A percentile compares a stretch with the other conserved stretches of the same genome.
These are phyloP conservation scores for Pelobates cultripes DNA, from an alignment of 2,797 vertebrate species.

Conservation along the genomic window DNA sequence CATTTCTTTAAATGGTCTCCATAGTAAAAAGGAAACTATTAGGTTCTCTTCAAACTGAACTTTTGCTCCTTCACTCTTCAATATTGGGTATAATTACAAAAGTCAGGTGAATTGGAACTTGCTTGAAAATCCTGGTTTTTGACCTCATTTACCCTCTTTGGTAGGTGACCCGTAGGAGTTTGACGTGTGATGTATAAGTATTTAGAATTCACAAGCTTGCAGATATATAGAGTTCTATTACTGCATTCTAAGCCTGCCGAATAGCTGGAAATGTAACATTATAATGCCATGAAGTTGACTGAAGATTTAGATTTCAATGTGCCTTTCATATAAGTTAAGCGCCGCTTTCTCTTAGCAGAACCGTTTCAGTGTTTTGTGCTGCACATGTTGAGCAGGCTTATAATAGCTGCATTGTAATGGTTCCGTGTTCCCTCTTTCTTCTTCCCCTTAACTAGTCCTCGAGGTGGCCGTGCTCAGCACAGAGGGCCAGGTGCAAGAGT, in stretches of 20 bases:
- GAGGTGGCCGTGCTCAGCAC: conserved; percentile 97
- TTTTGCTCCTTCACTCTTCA: too few species aligned
- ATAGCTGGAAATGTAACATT: conserved; percentile 40
- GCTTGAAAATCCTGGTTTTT: background rate
- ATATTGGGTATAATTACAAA: too few species aligned
- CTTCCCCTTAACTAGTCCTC: conserved; percentile 76
- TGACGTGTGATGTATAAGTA: conserved; percentile 8
- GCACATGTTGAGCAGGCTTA: conserved; percentile 37
- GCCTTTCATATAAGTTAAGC: conserved; percentile 41
- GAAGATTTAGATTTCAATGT: conserved; percentile 30
- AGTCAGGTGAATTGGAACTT: background rate
- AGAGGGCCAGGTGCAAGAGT: conserved; percentile 97
- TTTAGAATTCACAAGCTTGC: conserved; percentile 29
- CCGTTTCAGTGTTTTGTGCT: conserved; percentile 15
- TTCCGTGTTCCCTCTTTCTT: conserved; percentile 4
- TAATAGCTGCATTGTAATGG: conserved; percentile 48
- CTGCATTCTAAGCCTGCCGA: conserved; percentile 7
- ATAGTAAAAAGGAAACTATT: too few species aligned
- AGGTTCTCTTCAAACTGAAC: background rate
- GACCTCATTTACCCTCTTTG: too few species aligned
- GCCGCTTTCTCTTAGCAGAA: conserved; percentile 46
- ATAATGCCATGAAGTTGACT: conserved; percentile 33
- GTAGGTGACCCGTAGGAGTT: background rate
- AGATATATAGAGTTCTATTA: conserved; percentile 22
- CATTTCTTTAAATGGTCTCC: too few species aligned